Evolutionary conservation across 1,140 invertebrate genomes (phyloP), one percentile per base, ranked within the genome.

Genomic region (Drosophila prosaltans): DNA sequence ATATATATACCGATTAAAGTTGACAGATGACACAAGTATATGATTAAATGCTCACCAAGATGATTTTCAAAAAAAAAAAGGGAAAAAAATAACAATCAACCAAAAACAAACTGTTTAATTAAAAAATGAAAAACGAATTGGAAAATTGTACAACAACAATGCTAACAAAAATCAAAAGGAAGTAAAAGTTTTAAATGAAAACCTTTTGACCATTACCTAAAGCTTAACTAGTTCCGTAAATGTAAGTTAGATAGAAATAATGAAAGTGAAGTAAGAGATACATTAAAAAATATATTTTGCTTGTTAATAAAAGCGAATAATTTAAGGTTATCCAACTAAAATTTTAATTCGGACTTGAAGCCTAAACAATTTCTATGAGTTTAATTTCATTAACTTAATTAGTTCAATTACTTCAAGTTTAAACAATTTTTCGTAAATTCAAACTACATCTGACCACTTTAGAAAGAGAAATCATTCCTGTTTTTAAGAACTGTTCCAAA

Each of bases 91-190:
- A 24, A 51, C 45, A 51, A 51, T 51, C 45, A 51, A 51, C 45
- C 26, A 51, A 51, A 51, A 51, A 51, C 45, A 51, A 51, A 51
- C 45, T 51, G 21, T 51, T 51, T 51, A 51, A 51, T 51, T 51
- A 51, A 51, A 51, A 51, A 51, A 51, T 51, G 45, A 51, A 51
- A 51, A 51, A 24, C 45, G 48, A 9, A 21, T 1, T 51, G 21
- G 45, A 51, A 48, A 51, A 51, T 51, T 3, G 2, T 24, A 16
- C 16, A 16, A 16, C 6, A 51, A 51, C 45, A 51, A 51, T 48
- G 16, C 6, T 16, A 6, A 48, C 6, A 16, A 9, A n/a, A 51
- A 51, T 16, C 16, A 51, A 26, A 26, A 21, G 45, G 45, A 51
- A 26, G 45, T 51, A 51, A 51, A 51, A 51, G 45, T 26, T 51